Percentiles rank a stretch among this genome's conserved stretches.
These are phyloP conservation scores for Loriculus beryllinus DNA, from an alignment of 2,797 vertebrate species.

Conservation along the genomic window DNA sequence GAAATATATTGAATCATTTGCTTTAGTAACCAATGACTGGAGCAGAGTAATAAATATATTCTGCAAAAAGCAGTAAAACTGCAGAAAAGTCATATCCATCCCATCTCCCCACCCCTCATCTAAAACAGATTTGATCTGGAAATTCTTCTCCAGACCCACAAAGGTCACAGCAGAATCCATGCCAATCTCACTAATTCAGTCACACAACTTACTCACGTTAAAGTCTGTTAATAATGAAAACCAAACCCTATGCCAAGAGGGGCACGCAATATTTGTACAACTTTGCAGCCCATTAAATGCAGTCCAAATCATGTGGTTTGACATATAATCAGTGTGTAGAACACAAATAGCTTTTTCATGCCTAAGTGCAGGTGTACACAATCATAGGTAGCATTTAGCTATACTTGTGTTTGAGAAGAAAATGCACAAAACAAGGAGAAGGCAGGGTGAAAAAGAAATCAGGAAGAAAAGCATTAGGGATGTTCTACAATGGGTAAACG, in stretches of 20 bases:
- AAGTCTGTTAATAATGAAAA: neutral
- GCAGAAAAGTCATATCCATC: neutral
- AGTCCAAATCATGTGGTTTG: neutral
- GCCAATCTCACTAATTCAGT: neutral
- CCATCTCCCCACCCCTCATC: neutral
- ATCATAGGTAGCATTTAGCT: neutral
- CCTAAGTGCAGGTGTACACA: neutral
- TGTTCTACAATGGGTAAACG: conserved; percentile 29
- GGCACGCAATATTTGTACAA: neutral
- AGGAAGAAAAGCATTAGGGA: conserved; percentile 51
- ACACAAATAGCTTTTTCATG: conserved; percentile 22
- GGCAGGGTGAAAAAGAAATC: conserved; percentile 9
- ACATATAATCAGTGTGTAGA: neutral
- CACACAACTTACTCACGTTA: neutral
- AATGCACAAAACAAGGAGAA: neutral
- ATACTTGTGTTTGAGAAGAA: conserved; percentile 3
- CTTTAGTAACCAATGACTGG: neutral
- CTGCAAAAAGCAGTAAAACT: neutral
- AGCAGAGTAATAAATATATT: neutral
- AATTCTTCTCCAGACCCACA: neutral
- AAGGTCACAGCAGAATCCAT: neutral
- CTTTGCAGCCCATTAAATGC: neutral
- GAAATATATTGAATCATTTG: neutral
- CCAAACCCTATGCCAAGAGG: neutral
- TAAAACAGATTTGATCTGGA: neutral